Conservation (phyloP, 2,113 vertebrate genomes). For the Bos indicus region DNA sequence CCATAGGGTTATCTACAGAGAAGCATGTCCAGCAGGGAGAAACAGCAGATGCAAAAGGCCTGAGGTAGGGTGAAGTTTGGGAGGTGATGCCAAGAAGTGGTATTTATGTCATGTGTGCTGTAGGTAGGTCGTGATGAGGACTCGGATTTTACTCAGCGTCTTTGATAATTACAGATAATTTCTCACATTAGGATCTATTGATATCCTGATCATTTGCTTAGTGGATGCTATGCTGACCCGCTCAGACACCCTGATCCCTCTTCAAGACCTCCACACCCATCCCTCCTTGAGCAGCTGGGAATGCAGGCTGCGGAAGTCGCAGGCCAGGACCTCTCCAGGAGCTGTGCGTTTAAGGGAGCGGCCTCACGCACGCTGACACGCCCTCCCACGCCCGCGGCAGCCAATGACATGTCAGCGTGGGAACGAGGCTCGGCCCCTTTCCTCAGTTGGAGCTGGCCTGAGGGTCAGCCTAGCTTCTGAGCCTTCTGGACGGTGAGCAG, state of each 20-base stretch:
- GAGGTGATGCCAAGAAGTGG: neutral
- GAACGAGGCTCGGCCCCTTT: neutral
- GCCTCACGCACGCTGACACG: neutral
- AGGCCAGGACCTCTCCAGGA: neutral
- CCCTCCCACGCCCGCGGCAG: neutral
- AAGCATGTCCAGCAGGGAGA: neutral
- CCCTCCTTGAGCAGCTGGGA: neutral
- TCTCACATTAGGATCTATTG: neutral
- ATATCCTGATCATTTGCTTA: neutral
- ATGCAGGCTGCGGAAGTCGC: neutral
- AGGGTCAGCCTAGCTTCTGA: rapidly evolving
- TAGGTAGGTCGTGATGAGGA: neutral
- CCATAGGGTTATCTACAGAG: neutral
- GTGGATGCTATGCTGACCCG: neutral
- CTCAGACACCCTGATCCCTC: neutral
- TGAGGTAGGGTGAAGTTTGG: neutral
- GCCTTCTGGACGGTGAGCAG: rapidly evolving
- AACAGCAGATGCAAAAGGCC: neutral
- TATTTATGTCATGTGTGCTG: neutral
- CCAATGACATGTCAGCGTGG: neutral
- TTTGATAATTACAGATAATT: neutral
- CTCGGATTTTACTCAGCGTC: neutral
- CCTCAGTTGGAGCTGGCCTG: no score
- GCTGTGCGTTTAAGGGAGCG: neutral
- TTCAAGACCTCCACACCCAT: neutral